Evolutionary conservation across 2,797 vertebrate species (phyloP).

Genomic region (Enteromius paludinosus): DNA sequence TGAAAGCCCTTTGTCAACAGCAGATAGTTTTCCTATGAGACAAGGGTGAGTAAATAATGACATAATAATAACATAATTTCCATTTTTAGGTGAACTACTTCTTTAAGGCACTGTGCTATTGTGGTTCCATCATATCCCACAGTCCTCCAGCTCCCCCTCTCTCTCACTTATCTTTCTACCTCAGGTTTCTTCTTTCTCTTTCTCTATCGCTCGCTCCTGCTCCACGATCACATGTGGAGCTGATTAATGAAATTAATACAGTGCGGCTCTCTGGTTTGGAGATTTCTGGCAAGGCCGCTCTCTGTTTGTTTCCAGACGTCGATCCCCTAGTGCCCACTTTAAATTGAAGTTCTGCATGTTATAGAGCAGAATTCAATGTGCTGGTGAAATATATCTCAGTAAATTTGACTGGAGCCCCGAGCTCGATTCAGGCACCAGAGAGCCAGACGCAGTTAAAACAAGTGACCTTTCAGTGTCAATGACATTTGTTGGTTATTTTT

Average conservation of each 20-base stretch:
- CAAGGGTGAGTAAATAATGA: not conserved
- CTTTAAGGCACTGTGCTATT: not conserved
- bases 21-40: not conserved
- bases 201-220: conserved; percentile 27
- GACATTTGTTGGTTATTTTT: conserved; percentile 41
- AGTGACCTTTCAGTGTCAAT: conserved; percentile 18
- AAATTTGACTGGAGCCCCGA: conserved; percentile 1
- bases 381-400: conserved; percentile 14
- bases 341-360: conserved; percentile 57
- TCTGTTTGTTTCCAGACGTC: conserved; percentile 61
- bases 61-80: not conserved
- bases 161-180: conserved; percentile 44
- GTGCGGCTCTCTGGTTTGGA: conserved; percentile 54
- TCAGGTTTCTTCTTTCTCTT: conserved; percentile 55
- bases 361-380: conserved; percentile 56
- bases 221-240: conserved; percentile 70
- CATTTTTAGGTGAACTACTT: not conserved
- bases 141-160: conserved; percentile 73
- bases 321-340: conserved; percentile 54
- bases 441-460: conserved; percentile 5
- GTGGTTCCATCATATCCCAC: conserved; percentile 21
- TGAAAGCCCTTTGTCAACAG: not conserved
- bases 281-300: conserved; percentile 44
- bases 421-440: not conserved
- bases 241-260: conserved; percentile 72